A percentile compares a stretch with the other conserved stretches of the same genome.
These are phyloP conservation scores for Pseudopleuronectes americanus DNA, from an alignment of 2,797 vertebrate species.

Conservation along the genomic window DNA sequence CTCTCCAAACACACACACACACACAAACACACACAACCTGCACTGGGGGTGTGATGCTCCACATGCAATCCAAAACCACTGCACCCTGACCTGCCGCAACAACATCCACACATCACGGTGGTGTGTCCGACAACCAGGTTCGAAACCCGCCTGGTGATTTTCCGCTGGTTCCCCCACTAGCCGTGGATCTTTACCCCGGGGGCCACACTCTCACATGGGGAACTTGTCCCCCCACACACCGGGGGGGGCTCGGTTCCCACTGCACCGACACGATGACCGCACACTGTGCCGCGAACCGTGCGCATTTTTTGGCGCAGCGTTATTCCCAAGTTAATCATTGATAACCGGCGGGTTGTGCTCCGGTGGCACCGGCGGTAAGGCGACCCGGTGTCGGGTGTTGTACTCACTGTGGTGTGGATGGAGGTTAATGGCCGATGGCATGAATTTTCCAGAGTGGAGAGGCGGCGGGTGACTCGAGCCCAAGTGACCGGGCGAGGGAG, in stretches of 20 bases:
- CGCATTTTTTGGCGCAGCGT: slow-evolving; percentile 37
- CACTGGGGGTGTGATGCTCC: slow-evolving; percentile 52
- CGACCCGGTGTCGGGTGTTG: background rate
- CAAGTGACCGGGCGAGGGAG: slow-evolving; percentile 88
- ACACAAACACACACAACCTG: slow-evolving; percentile 20
- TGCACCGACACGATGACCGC: slow-evolving; percentile 42
- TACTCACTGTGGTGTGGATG: slow-evolving; percentile 94
- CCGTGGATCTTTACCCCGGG: slow-evolving; percentile 24
- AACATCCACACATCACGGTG: background rate
- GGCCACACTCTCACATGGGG: slow-evolving; percentile 35
- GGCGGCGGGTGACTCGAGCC: slow-evolving; percentile 88
- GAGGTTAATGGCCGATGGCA: slow-evolving; percentile 91
- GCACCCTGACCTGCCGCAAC: slow-evolving; percentile 61
- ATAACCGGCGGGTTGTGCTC: background rate
- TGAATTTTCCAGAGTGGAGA: slow-evolving; percentile 91
- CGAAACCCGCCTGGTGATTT: slow-evolving; percentile 43
- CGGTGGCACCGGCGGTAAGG: background rate
- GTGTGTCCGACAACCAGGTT: background rate
- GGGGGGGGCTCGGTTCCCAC: slow-evolving; percentile 18
- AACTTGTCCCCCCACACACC: slow-evolving; percentile 58
- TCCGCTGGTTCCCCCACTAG: slow-evolving; percentile 35
- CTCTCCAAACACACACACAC: slow-evolving; percentile 17
- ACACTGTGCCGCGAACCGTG: slow-evolving; percentile 34
- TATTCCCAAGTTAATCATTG: slow-evolving; percentile 50
- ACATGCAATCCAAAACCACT: slow-evolving; percentile 53